These are phyloP conservation scores for Brassicogethes aeneus DNA, from an alignment of 2,888 invertebrate species.

Conservation along the genomic window DNA sequence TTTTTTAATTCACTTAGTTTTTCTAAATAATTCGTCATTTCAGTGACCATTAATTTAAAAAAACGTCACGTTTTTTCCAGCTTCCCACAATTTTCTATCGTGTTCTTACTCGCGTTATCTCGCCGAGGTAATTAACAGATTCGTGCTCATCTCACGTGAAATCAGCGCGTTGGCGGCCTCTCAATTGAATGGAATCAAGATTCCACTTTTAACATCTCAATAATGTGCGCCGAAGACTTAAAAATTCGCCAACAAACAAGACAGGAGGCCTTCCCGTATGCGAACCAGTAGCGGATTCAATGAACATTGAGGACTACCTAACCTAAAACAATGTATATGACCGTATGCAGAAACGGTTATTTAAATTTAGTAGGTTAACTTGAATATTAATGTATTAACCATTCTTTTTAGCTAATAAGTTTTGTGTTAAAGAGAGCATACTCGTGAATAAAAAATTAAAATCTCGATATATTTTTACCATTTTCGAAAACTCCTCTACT, in stretches of 20 bases:
- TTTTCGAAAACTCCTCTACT: no score
- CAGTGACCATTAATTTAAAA: no score
- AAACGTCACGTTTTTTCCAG: slow-evolving; percentile 29
- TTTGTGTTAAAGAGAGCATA: no score
- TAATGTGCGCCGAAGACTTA: slow-evolving; percentile 19
- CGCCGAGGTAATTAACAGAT: slow-evolving; percentile 31
- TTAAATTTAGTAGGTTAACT: no score
- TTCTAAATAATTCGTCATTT: no score
- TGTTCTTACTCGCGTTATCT: slow-evolving; percentile 26
- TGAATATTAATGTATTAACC: no score
- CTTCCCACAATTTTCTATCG: slow-evolving; percentile 30
- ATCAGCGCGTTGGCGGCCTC: slow-evolving; percentile 32
- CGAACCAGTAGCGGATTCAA: neutral
- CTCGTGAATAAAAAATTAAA: no score
- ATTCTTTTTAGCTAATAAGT: no score
- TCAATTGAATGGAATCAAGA: slow-evolving; percentile 32
- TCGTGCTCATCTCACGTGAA: slow-evolving; percentile 33
- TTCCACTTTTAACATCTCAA: slow-evolving; percentile 31
- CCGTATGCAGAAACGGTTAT: neutral
- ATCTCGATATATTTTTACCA: no score
- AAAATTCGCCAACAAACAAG: slow-evolving; percentile 12
- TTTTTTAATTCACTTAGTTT: no score
- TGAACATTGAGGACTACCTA: neutral
- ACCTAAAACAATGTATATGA: neutral
- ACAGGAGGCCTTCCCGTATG: neutral